Conservation (phyloP, 2,797 vertebrate species). For the Alectoris magna region DNA sequence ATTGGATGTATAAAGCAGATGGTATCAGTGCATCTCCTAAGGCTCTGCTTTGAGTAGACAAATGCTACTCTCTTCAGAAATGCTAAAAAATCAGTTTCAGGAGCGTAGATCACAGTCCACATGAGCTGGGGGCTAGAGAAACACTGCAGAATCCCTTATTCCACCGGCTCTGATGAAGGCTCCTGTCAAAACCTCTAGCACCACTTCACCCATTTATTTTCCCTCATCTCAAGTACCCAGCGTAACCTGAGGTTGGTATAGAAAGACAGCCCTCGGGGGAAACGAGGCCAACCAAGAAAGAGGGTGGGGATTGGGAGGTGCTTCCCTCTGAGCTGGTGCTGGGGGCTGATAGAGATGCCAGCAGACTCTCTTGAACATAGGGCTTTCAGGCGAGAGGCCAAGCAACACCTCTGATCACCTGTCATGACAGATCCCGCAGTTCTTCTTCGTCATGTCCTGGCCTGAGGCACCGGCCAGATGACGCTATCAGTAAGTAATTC, state of each 20-base stretch:
- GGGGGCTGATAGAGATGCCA: not conserved
- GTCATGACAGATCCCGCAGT: not conserved
- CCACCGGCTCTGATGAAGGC: rapidly evolving
- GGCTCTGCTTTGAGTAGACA: not conserved
- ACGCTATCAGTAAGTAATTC: not conserved
- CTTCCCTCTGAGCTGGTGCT: not conserved
- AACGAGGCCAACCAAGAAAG: not conserved
- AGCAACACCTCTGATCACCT: not conserved
- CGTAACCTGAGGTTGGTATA: not conserved
- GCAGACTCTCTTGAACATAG: not conserved
- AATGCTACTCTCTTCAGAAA: not conserved
- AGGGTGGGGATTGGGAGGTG: not conserved
- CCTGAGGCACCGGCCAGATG: not conserved
- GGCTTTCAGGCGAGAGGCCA: not conserved
- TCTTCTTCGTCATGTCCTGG: not conserved
- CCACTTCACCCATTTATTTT: not conserved
- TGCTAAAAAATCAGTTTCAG: not conserved
- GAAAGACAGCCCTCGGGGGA: not conserved
- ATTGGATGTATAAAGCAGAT: slow-evolving; percentile 58
- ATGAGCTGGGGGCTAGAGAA: not conserved
- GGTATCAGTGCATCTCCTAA: slow-evolving; percentile 40
- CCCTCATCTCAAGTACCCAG: not conserved
- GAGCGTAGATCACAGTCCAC: not conserved
- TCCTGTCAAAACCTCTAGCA: not conserved
- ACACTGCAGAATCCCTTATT: not conserved